phyloP scores from a whole-genome alignment of 2,113 vertebrate genomes.

The Psittacula cyanocephala region DNA sequence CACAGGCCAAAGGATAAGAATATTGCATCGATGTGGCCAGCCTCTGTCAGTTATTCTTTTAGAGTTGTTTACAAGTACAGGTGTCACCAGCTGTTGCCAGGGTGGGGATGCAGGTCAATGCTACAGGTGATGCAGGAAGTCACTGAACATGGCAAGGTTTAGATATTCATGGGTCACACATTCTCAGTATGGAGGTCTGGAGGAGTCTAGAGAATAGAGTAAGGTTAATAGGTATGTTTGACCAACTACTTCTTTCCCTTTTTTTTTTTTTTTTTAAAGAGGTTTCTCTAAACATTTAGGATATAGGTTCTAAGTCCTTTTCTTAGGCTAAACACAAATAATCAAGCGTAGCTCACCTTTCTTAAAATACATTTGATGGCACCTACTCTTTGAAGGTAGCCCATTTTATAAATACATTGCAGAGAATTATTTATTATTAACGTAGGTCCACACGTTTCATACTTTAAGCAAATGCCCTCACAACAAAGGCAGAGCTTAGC shows the following conservation, averaged over 20 bases:
- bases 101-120: not conserved
- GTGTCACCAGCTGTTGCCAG: not conserved
- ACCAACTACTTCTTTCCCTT: not conserved
- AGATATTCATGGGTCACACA: not conserved
- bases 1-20: not conserved
- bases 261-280: not conserved
- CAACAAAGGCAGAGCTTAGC: not conserved
- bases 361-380: not conserved
- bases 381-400: not conserved
- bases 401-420: not conserved
- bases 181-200: not conserved
- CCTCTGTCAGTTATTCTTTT: not conserved
- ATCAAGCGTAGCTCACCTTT: not conserved
- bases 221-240: not conserved
- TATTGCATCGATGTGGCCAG: not conserved
- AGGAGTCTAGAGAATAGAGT: not conserved
- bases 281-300: not conserved
- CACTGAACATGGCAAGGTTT: not conserved
- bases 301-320: not conserved
- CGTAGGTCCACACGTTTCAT: not conserved
- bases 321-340: not conserved
- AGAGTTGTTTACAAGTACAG: not conserved
- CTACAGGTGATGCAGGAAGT: not conserved
- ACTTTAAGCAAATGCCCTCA: not conserved
- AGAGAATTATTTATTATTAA: not conserved